Conservation (phyloP, 2,797 vertebrate species). For the Numenius phaeopus region DNA sequence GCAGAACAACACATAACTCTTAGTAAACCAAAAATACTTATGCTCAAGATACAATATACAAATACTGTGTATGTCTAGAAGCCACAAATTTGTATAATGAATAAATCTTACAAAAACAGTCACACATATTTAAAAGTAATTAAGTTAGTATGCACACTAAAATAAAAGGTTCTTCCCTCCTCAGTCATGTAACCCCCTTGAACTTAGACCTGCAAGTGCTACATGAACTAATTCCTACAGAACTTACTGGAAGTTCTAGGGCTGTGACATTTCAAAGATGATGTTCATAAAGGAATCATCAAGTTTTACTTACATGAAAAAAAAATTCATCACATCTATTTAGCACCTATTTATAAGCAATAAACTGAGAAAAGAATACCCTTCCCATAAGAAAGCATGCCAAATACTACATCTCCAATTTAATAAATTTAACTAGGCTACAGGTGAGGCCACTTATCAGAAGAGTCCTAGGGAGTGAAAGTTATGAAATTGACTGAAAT, state of each 20-base stretch:
- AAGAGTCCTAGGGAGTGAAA: not conserved
- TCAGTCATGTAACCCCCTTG: not conserved
- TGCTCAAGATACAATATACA: not conserved
- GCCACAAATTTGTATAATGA: not conserved
- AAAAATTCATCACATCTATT: not conserved
- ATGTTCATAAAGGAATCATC: not conserved
- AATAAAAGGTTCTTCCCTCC: not conserved
- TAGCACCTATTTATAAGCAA: not conserved
- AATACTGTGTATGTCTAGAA: not conserved
- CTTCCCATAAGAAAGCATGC: not conserved
- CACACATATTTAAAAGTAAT: not conserved
- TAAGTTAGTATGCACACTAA: not conserved
- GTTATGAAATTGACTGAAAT: not conserved
- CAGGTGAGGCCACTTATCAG: not conserved
- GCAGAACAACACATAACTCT: not conserved
- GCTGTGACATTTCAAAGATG: not conserved
- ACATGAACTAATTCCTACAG: not conserved
- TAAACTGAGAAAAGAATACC: not conserved
- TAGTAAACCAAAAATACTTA: not conserved
- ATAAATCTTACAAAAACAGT: not conserved
- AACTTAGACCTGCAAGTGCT: not conserved
- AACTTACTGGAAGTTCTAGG: not conserved
- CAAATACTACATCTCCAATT: not conserved
- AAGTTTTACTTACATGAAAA: not conserved
- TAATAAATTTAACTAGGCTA: not conserved